phyloP scores from a whole-genome alignment of 2,113 vertebrate species.

The Eudyptes chrysolophus region DNA sequence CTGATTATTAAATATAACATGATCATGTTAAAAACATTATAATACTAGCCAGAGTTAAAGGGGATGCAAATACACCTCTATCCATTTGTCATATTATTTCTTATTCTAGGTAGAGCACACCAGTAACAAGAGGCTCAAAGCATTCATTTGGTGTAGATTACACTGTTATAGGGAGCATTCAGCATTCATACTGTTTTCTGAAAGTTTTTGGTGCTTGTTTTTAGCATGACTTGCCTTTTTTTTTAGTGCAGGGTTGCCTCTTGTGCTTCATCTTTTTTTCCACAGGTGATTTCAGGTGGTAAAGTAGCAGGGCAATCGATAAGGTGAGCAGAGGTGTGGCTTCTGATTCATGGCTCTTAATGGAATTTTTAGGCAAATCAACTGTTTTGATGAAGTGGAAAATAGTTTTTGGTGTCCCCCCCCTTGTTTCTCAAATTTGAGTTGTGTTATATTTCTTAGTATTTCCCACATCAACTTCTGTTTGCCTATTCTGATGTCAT shows the following conservation, averaged over 20 bases:
- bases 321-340: neutral
- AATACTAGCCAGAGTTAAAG: neutral
- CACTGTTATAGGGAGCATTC: neutral
- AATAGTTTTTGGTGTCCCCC: neutral
- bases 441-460: neutral
- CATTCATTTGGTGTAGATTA: neutral
- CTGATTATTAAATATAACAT: neutral
- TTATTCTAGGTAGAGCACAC: neutral
- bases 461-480: neutral
- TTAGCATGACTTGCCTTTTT: neutral
- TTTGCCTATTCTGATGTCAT: neutral
- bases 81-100: neutral
- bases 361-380: neutral
- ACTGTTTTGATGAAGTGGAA: neutral
- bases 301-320: neutral
- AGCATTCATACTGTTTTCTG: neutral
- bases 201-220: neutral
- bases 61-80: neutral
- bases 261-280: neutral
- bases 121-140: neutral
- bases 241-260: neutral
- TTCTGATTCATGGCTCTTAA: neutral
- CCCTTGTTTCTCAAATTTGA: neutral
- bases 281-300: neutral
- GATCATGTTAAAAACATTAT: neutral